Evolutionary conservation across 53 echinoderm and acorn worm species (phyloP), one percentile per base, ranked within the genome.

Genomic region (Mesocentrotus franciscanus): DNA sequence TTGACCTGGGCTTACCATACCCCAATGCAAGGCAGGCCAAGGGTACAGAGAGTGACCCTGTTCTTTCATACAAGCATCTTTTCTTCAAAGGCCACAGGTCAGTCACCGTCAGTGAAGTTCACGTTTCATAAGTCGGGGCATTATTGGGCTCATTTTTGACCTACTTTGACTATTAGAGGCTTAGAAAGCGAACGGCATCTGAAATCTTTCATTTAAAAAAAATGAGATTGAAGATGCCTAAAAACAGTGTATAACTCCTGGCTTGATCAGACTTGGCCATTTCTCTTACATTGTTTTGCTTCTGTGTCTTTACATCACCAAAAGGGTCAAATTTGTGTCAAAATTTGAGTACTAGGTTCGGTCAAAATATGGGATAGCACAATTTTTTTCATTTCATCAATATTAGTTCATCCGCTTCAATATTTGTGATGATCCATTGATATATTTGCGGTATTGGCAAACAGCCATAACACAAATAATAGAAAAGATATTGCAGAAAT

Each of bases 81-180:
- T 85, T 57, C 2, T 57, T 57, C n/a, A 85, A n/a, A 85, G 85
- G n/a, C 57, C 57, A 85, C 27, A n/a, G 56, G 85, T 58, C 85
- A n/a, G n/a, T n/a, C n/a, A n/a, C n/a, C n/a, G n/a, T n/a, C n/a
- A 85, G 85, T 57, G 27, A 85, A 57, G 85, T 56, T 85, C 85
- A 85, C n/a, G 27, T 85, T 58, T 35, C 8, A 72, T 72, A 72
- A 27, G 27, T 10, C 12, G 83, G 39, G 57, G n/a, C 26, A n/a
- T 24, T 57, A 85, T 85, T 26, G 4, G 16, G 57, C 10, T 58
- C 58, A n/a, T 1, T 58, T 85, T n/a, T 57, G 85, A 85, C 85
- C 58, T 85, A 85, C 57, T 85, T 85, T 26, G 85, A 57, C 42
- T 75, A 32, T 32, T 32, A 0, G n/a, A 75, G 11, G 61, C 9